Percentiles rank a stretch among this genome's conserved stretches.
These are phyloP conservation scores for Leptinotarsa haldemani DNA, from an alignment of 2,888 invertebrate species.

Conservation along the genomic window DNA sequence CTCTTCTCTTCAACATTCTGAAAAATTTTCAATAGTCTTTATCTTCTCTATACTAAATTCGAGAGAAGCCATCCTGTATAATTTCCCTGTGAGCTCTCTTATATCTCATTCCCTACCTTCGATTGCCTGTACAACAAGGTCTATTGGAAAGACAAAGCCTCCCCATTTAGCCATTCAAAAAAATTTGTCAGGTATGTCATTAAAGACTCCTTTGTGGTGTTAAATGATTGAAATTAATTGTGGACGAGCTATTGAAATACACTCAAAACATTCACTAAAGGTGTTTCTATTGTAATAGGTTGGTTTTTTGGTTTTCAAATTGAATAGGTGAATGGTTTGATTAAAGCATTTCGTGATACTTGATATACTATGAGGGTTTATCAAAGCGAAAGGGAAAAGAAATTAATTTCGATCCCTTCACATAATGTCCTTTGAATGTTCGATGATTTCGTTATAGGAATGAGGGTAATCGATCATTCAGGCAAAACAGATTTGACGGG, in stretches of 20 bases:
- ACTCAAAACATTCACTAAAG: constrained; percentile 46
- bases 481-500: no score
- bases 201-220: constrained; percentile 54
- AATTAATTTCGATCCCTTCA: not conserved
- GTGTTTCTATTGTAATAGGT: constrained; percentile 34
- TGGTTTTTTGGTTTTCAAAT: constrained; percentile 22
- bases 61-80: not conserved
- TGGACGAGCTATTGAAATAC: constrained; percentile 53
- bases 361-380: constrained; percentile 37
- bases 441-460: no score
- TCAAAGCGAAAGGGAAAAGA: not conserved
- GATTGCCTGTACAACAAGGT: constrained; percentile 8
- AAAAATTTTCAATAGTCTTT: no score
- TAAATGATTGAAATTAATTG: constrained; percentile 51
- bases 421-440: not conserved
- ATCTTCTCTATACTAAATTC: no score
- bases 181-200: constrained; percentile 48
- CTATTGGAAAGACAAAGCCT: constrained; percentile 19
- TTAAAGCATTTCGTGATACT: constrained; percentile 40
- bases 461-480: no score
- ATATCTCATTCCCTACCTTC: not conserved
- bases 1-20: no score
- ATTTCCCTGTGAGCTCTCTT: not conserved
- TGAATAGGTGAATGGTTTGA: constrained; percentile 36
- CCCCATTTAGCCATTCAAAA: constrained; percentile 14